Conservation (phyloP, 2,797 vertebrate genomes). For the Sorex maritimensis region DNA sequence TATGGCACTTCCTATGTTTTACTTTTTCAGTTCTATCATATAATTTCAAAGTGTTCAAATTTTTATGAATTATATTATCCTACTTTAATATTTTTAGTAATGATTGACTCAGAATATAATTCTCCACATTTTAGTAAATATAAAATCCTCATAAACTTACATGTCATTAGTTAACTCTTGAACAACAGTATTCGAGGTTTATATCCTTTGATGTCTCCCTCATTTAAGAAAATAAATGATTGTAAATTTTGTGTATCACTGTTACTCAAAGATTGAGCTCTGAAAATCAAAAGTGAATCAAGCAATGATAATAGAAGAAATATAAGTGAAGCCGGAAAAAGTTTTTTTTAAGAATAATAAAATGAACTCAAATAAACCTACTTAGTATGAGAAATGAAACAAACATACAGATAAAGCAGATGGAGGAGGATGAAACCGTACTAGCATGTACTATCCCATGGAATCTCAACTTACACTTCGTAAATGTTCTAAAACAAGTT, state of each 20-base stretch:
- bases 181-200: background rate
- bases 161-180: background rate
- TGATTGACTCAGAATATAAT: background rate
- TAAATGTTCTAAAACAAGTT: slow-evolving; percentile 17
- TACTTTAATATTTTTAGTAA: background rate
- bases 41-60: background rate
- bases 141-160: slow-evolving; percentile 38
- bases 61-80: background rate
- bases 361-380: slow-evolving; percentile 10
- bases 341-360: slow-evolving; percentile 17
- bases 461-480: background rate
- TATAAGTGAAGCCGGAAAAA: slow-evolving; percentile 31
- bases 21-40: no score
- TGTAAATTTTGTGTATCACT: background rate
- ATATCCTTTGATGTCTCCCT: background rate
- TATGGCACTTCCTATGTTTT: background rate
- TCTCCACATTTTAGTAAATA: background rate
- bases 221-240: slow-evolving; percentile 36
- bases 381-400: background rate
- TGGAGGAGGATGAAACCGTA: background rate
- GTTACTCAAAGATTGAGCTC: background rate
- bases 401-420: background rate
- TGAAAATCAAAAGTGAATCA: background rate
- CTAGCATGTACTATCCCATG: background rate
- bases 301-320: background rate